A percentile compares a stretch with the other conserved stretches of the same genome.
phyloP scores from a whole-genome alignment of 2,797 vertebrate species.

The Chaenodraco wilsoni region DNA sequence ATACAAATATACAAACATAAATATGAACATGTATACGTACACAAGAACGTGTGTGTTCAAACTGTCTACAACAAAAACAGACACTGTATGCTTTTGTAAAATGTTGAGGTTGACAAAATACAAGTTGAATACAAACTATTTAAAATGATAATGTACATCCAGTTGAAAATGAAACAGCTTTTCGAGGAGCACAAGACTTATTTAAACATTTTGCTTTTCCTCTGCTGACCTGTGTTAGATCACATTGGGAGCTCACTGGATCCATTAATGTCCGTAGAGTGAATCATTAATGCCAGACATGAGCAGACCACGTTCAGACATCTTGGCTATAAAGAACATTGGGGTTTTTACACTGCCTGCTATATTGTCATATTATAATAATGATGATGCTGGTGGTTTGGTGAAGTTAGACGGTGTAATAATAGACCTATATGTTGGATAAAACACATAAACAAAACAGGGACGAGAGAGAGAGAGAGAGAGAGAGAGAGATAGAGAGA shows the following conservation, averaged over 20 bases:
- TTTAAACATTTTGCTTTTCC: neutral
- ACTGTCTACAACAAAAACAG: too few species aligned
- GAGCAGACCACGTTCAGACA: neutral
- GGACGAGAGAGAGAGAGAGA: too few species aligned
- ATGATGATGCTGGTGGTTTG: neutral
- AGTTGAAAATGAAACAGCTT: neutral
- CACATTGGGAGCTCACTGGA: neutral
- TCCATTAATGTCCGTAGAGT: neutral
- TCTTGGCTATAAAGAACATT: neutral
- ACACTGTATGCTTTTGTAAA: too few species aligned
- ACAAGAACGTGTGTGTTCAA: too few species aligned
- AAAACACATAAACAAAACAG: neutral
- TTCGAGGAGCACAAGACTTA: neutral
- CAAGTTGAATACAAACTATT: too few species aligned
- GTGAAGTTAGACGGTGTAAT: neutral
- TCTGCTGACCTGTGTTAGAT: neutral
- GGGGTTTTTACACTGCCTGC: too few species aligned
- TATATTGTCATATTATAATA: too few species aligned
- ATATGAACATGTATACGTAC: too few species aligned
- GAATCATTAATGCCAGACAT: neutral
- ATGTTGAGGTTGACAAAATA: too few species aligned
- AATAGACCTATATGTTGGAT: neutral
- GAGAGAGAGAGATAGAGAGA: neutral
- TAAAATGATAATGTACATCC: too few species aligned
- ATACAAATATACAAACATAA: too few species aligned